Percentiles rank a stretch among this genome's conserved stretches.
These are phyloP conservation scores for Conistra vaccinii DNA, from an alignment of 2,888 invertebrate genomes.

Conservation along the genomic window DNA sequence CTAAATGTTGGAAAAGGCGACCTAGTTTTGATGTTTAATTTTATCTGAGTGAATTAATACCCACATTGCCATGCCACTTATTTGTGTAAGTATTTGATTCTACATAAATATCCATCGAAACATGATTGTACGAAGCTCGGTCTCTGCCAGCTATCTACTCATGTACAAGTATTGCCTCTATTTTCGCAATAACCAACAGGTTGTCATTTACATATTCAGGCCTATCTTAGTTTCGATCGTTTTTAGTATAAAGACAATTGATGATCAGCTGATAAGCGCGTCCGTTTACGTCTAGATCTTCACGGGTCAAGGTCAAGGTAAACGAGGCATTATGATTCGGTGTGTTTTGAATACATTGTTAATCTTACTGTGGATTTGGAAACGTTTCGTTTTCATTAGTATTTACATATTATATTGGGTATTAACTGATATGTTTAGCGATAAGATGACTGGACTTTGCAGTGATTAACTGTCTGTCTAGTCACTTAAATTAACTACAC, in stretches of 20 bases:
- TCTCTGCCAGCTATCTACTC: conserved; percentile 22
- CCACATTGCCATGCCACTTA: not conserved
- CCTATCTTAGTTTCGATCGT: conserved; percentile 34
- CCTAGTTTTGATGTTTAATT: not conserved
- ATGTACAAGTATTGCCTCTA: not conserved
- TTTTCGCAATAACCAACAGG: conserved; percentile 28
- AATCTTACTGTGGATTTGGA: not conserved
- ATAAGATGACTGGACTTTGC: conserved; percentile 3
- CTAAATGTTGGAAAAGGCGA: not conserved
- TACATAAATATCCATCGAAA: too few relatives aligned
- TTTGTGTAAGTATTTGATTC: too few relatives aligned
- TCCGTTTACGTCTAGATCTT: conserved; percentile 14
- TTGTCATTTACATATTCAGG: conserved; percentile 36
- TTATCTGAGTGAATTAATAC: not conserved
- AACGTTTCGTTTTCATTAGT: conserved; percentile 17
- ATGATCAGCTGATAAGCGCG: conserved; percentile 34
- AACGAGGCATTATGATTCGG: not conserved
- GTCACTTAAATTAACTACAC: not conserved
- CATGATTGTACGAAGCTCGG: not conserved
- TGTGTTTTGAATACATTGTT: conserved; percentile 30
- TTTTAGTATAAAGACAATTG: conserved; percentile 27
- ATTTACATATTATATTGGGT: conserved; percentile 22
- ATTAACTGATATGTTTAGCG: conserved; percentile 1
- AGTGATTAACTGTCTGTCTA: not conserved
- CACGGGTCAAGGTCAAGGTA: conserved; percentile 33